These are phyloP conservation scores for Dasyprocta punctata DNA, from an alignment of 2,113 vertebrate genomes.

Conservation along the genomic window DNA sequence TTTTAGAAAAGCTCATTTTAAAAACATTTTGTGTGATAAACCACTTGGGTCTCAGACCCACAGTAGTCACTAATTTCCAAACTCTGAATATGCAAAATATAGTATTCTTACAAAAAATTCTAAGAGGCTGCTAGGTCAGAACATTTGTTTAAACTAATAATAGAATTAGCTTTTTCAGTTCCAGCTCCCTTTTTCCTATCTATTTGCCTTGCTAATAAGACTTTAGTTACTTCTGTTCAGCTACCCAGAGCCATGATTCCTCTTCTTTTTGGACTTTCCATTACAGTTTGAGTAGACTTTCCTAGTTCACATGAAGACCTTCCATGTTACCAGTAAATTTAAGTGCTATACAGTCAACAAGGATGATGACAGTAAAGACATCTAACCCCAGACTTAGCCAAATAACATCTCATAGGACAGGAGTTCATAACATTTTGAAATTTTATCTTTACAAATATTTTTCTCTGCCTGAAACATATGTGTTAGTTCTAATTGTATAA, in stretches of 20 bases:
- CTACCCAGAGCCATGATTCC: neutral
- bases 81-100: slow-evolving; percentile 61
- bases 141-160: slow-evolving; percentile 67
- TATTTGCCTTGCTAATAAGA: slow-evolving; percentile 63
- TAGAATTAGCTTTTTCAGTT: slow-evolving; percentile 51
- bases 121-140: slow-evolving; percentile 42
- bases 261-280: slow-evolving; percentile 27
- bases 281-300: neutral
- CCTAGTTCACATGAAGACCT: neutral
- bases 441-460: slow-evolving; percentile 44
- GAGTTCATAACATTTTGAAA: slow-evolving; percentile 1
- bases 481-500: slow-evolving; percentile 63
- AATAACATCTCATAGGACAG: neutral
- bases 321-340: neutral
- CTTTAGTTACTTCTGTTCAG: neutral
- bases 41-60: slow-evolving; percentile 70
- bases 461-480: slow-evolving; percentile 62
- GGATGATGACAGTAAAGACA: neutral
- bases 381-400: neutral
- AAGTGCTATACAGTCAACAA: neutral
- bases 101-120: slow-evolving; percentile 6
- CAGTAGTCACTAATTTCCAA: slow-evolving; percentile 69
- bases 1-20: slow-evolving; percentile 65
- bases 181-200: slow-evolving; percentile 7
- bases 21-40: neutral